These are phyloP conservation scores for Cherax quadricarinatus DNA, from an alignment of 1,140 invertebrate genomes.

Conservation along the genomic window DNA sequence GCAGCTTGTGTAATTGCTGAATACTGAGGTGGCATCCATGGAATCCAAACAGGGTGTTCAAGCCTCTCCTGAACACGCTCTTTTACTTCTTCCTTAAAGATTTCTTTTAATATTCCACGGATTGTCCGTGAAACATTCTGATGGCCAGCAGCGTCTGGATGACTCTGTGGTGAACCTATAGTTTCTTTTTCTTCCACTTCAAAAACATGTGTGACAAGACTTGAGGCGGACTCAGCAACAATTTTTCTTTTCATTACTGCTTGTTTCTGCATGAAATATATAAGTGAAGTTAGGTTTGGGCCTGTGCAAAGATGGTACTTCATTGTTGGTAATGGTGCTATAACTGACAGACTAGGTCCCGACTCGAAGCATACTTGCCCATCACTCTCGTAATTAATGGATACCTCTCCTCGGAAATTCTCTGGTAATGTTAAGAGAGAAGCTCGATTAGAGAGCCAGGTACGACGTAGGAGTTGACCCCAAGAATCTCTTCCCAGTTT, in stretches of 20 bases:
- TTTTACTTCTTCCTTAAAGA: conserved; percentile 29
- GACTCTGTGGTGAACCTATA: neutral
- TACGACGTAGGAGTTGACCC: conserved; percentile 60
- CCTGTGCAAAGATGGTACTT: conserved; percentile 59
- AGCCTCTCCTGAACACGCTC: conserved; percentile 47
- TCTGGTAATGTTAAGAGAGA: conserved; percentile 53
- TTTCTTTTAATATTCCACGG: neutral
- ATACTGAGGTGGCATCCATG: conserved; percentile 45
- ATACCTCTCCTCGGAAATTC: conserved; percentile 37
- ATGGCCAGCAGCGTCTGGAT: neutral
- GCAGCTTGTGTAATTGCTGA: conserved; percentile 46
- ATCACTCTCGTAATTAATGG: conserved; percentile 51
- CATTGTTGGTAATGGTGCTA: conserved; percentile 4
- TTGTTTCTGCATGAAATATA: conserved; percentile 29
- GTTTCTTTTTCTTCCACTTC: neutral
- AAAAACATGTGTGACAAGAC: neutral
- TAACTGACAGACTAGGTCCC: neutral
- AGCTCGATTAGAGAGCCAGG: conserved; percentile 60
- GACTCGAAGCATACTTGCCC: conserved; percentile 47
- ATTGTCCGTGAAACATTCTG: neutral
- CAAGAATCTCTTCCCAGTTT: conserved; percentile 51
- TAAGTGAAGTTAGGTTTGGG: conserved; percentile 37
- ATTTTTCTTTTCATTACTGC: conserved; percentile 33
- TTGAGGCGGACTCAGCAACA: neutral
- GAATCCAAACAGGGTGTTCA: conserved; percentile 61